Conservation (phyloP, 2,888 invertebrate genomes). For the Hylaea fasciaria region DNA sequence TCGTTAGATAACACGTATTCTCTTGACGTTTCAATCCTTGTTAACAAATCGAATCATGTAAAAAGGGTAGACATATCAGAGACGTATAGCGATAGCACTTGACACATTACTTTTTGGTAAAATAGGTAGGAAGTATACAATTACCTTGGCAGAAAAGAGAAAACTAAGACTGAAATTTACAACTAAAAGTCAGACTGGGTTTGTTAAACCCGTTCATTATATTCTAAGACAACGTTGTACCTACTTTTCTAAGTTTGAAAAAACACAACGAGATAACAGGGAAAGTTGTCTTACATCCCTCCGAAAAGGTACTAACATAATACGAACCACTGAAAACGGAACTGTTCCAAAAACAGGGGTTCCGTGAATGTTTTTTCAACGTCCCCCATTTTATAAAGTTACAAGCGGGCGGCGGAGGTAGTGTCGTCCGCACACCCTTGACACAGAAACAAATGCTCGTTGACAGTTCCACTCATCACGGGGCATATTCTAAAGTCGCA, state of each 20-base stretch:
- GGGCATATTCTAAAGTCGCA: conserved; percentile 44
- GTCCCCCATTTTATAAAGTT: conserved; percentile 44
- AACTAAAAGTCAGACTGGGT: too few species aligned
- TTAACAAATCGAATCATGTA: conserved; percentile 18
- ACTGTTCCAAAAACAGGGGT: conserved; percentile 9
- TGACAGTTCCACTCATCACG: conserved; percentile 44
- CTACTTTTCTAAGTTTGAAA: not conserved
- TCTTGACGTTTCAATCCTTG: conserved; percentile 23
- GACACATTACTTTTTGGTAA: conserved; percentile 1
- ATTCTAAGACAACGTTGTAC: too few species aligned
- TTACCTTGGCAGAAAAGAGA: too few species aligned
- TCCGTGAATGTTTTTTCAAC: conserved; percentile 25
- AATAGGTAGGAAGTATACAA: not conserved
- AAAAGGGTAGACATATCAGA: conserved; percentile 18
- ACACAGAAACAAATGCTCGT: conserved; percentile 65
- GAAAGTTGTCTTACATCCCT: not conserved
- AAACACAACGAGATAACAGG: too few species aligned
- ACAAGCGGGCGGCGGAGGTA: conserved; percentile 43
- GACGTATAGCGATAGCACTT: conserved; percentile 14
- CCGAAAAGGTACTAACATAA: not conserved
- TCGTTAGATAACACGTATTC: conserved; percentile 24
- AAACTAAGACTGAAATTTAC: too few species aligned
- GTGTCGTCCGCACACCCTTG: conserved; percentile 56
- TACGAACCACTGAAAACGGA: conserved; percentile 6
- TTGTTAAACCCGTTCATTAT: too few species aligned